These are phyloP conservation scores for Cricetomys ansorgei DNA, from an alignment of 2,113 vertebrate genomes.

Conservation along the genomic window DNA sequence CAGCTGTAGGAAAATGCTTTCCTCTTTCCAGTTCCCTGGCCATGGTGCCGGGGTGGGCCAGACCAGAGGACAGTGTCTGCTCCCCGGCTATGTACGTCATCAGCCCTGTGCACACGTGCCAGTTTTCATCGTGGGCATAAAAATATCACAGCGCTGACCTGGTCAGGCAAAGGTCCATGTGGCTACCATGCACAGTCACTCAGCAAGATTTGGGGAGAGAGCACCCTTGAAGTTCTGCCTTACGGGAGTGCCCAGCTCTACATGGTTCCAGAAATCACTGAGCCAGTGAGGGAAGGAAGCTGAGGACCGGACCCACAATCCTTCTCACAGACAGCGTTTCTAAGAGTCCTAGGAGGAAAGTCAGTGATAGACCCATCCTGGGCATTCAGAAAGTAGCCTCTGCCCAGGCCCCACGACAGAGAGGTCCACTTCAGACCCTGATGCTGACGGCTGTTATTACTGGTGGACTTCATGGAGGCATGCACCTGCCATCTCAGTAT, in stretches of 20 bases:
- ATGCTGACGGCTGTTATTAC: too few relatives aligned
- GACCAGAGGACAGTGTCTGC: neutral
- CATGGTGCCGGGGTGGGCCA: neutral
- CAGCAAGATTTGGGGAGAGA: neutral
- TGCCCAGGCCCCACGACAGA: neutral
- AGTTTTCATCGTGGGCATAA: neutral
- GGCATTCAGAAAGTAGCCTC: neutral
- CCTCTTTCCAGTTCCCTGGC: neutral
- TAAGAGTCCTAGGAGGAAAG: neutral
- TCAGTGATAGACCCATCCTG: neutral
- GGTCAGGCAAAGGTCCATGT: neutral
- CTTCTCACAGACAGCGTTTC: neutral
- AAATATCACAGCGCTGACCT: conserved; percentile 26
- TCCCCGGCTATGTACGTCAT: neutral
- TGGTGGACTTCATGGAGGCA: neutral
- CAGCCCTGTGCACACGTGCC: neutral
- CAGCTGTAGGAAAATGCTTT: neutral
- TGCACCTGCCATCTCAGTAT: neutral
- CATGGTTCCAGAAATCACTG: neutral
- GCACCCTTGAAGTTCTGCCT: neutral
- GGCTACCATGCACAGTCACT: neutral
- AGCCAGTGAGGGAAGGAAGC: neutral
- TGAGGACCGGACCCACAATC: too few relatives aligned
- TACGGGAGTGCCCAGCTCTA: too few relatives aligned
- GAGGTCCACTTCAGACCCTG: neutral